A percentile compares a stretch with the other conserved stretches of the same genome.
phyloP scores from a whole-genome alignment of 2,797 vertebrate genomes.

The Pangasius djambal region DNA sequence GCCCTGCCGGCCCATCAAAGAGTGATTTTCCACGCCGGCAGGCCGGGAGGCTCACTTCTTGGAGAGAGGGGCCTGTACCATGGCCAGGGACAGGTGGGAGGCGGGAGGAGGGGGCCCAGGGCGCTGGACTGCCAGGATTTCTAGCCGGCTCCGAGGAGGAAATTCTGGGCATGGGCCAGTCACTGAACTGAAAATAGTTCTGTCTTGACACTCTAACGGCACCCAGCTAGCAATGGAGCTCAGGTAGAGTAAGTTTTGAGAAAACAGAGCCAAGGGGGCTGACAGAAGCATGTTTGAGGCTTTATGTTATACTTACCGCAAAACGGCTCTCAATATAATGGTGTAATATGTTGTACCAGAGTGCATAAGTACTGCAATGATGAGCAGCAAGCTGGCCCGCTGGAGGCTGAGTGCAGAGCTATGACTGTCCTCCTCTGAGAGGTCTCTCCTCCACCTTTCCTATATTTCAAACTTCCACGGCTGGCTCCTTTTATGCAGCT shows the following conservation, averaged over 20 bases:
- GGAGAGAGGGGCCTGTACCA: constrained; percentile 60
- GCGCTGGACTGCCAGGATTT: constrained; percentile 69
- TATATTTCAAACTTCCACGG: constrained; percentile 75
- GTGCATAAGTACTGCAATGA: constrained; percentile 11
- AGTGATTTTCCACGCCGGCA: constrained; percentile 77
- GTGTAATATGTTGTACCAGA: constrained; percentile 14
- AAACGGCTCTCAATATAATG: constrained; percentile 15
- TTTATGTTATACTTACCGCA: constrained; percentile 9
- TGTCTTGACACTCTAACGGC: constrained; percentile 60
- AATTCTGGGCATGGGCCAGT: constrained; percentile 70
- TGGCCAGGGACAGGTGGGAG: constrained; percentile 61
- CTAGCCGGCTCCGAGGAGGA: constrained; percentile 59
- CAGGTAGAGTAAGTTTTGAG: constrained; percentile 51
- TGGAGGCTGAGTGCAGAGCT: constrained; percentile 19
- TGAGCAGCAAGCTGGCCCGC: not conserved
- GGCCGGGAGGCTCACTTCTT: constrained; percentile 70
- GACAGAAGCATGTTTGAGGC: constrained; percentile 10
- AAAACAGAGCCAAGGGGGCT: constrained; percentile 35
- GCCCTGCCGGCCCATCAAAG: constrained; percentile 78
- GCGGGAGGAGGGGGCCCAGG: constrained; percentile 51
- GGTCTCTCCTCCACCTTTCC: constrained; percentile 65
- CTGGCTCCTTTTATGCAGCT: constrained; percentile 73
- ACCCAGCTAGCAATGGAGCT: constrained; percentile 30
- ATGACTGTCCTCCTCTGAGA: constrained; percentile 43
- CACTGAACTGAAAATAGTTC: constrained; percentile 76